phyloP scores from a whole-genome alignment of 2,888 invertebrate species.

The Tetropium fuscum region DNA sequence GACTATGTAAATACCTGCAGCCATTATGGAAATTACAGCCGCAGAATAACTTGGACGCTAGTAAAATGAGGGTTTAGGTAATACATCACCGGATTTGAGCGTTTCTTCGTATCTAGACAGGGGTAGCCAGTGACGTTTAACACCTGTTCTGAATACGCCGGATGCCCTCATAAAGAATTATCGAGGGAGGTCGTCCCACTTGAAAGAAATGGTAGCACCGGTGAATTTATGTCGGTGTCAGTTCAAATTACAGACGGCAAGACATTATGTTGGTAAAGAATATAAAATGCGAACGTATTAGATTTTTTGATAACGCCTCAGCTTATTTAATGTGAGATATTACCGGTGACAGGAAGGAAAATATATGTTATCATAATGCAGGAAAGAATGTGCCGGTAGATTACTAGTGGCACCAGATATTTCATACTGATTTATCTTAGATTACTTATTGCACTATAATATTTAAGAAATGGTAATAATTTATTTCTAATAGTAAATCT shows the following conservation, averaged over 20 bases:
- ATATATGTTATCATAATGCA: no score
- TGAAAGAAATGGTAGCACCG: constrained; percentile 19
- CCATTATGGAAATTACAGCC: no score
- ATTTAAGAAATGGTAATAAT: no score
- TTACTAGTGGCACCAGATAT: no score
- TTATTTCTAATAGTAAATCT: no score
- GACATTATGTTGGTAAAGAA: constrained; percentile 15
- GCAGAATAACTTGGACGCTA: no score
- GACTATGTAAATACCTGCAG: no score
- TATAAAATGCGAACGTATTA: background rate
- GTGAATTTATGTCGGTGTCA: constrained; percentile 27
- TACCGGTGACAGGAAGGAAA: no score
- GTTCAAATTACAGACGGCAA: constrained; percentile 24
- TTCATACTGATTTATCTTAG: no score
- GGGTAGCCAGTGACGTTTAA: constrained; percentile 19
- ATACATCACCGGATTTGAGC: background rate
- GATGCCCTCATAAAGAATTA: constrained; percentile 29
- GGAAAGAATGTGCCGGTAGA: no score
- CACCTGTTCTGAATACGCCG: constrained; percentile 27
- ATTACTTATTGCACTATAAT: no score
- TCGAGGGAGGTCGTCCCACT: constrained; percentile 28
- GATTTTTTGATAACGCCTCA: constrained; percentile 2
- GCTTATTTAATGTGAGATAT: background rate
- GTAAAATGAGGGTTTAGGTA: background rate
- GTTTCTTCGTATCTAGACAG: background rate